These are phyloP conservation scores for Cataglyphis cursor DNA, from an alignment of 2,888 invertebrate species.

Conservation along the genomic window DNA sequence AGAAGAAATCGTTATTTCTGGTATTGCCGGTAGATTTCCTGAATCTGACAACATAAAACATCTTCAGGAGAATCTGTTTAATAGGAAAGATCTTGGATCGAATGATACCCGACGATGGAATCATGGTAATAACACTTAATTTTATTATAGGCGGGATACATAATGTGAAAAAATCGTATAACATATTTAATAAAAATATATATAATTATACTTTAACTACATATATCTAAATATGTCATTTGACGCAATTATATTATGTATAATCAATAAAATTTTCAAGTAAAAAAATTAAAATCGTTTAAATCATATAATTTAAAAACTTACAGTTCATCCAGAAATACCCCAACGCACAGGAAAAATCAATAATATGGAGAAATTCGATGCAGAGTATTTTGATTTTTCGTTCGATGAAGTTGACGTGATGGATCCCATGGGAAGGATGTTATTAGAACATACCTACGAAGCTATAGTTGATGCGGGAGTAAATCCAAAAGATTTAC, in stretches of 20 bases:
- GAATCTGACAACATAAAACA: constrained; percentile 92
- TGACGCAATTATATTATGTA: not conserved
- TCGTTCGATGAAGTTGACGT: constrained; percentile 88
- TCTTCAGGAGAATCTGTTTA: constrained; percentile 91
- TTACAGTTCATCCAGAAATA: constrained; percentile 89
- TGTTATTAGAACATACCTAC: constrained; percentile 89
- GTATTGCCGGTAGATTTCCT: constrained; percentile 92
- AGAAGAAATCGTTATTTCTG: constrained; percentile 89
- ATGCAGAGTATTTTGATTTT: constrained; percentile 88
- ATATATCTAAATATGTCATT: not conserved
- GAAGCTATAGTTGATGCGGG: constrained; percentile 88
- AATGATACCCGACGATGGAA: constrained; percentile 86
- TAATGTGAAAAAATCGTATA: not conserved
- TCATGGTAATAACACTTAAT: not conserved
- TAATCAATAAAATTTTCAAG: no score
- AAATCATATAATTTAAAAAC: not conserved
- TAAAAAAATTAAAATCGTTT: not conserved
- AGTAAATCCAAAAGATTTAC: constrained; percentile 89
- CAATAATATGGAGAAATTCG: constrained; percentile 90
- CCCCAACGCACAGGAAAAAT: constrained; percentile 92
- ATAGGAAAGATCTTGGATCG: constrained; percentile 91
- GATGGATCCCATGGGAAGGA: constrained; percentile 89
- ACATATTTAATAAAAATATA: not conserved
- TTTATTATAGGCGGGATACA: not conserved
- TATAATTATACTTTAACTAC: not conserved